phyloP scores from a whole-genome alignment of 2,113 vertebrate genomes.

The Gobius niger region DNA sequence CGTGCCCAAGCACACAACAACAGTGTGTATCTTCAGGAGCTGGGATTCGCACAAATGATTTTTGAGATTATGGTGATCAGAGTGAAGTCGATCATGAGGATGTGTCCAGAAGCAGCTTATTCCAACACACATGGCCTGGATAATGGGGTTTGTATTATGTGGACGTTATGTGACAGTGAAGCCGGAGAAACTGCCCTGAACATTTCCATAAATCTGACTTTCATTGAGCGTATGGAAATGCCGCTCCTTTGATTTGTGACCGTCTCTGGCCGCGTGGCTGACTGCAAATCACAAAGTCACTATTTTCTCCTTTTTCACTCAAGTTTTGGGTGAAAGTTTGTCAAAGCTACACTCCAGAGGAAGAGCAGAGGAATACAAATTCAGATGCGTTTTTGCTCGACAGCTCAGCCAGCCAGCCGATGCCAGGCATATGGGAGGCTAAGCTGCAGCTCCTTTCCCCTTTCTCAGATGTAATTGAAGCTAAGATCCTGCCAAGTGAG shows the following conservation, averaged over 20 bases:
- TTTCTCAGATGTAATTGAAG: constrained; percentile 3
- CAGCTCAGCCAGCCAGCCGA: not conserved
- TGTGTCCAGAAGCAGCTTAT: too few relatives aligned
- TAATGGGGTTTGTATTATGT: too few relatives aligned
- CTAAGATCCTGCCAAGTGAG: constrained; percentile 2
- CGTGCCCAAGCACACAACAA: too few relatives aligned
- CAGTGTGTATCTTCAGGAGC: too few relatives aligned
- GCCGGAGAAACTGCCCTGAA: not conserved
- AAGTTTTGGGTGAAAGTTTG: not conserved
- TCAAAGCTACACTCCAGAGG: not conserved
- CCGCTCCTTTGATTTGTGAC: not conserved
- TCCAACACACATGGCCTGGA: too few relatives aligned
- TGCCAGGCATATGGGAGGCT: not conserved
- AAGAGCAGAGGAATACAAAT: not conserved
- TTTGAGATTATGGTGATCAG: too few relatives aligned
- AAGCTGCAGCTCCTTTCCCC: not conserved
- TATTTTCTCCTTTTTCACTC: not conserved
- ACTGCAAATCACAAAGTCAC: not conserved
- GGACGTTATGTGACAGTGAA: not conserved
- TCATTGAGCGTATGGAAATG: not conserved
- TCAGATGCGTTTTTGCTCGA: not conserved
- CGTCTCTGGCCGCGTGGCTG: not conserved
- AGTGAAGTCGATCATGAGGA: too few relatives aligned
- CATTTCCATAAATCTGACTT: not conserved
- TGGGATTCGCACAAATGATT: too few relatives aligned